Conservation (phyloP, 1,140 invertebrate species). For the Anthonomus grandis region DNA sequence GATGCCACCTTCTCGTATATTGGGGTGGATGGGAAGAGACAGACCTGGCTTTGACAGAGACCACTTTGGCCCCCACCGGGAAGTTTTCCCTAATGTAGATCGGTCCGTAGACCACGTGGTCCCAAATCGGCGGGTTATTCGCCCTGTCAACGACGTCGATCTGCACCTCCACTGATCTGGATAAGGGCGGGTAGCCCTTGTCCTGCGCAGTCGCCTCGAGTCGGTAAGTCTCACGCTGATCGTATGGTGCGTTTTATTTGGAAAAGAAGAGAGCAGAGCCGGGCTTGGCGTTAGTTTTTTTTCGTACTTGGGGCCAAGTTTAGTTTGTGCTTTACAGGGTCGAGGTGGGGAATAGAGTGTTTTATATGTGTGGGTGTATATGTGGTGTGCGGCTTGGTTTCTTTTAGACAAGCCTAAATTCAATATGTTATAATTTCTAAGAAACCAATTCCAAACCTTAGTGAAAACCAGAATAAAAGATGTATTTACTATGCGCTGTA, state of each 20-base stretch:
- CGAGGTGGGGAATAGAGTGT: background rate
- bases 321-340: background rate
- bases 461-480: no score
- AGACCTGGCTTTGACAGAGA: slow-evolving; percentile 96
- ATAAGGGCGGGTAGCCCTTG: slow-evolving; percentile 89
- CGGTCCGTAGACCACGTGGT: slow-evolving; percentile 91
- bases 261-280: slow-evolving; percentile 10
- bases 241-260: background rate
- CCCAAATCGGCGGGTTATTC: slow-evolving; percentile 96
- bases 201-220: slow-evolving; percentile 95
- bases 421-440: no score
- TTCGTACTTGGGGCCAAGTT: no score
- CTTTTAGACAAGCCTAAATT: no score
- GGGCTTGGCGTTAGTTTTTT: slow-evolving; percentile 20
- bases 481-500: no score
- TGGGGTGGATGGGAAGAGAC: no score
- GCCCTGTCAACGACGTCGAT: slow-evolving; percentile 96
- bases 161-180: slow-evolving; percentile 91
- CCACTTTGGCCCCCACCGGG: slow-evolving; percentile 92
- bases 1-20: no score
- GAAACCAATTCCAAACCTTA: no score
- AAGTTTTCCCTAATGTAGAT: slow-evolving; percentile 96
- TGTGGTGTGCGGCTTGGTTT: no score
- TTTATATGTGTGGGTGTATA: no score
- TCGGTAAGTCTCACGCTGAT: slow-evolving; percentile 92